Evolutionary conservation across 2,888 invertebrate genomes (phyloP).

Genomic region (Malachius bipustulatus): DNA sequence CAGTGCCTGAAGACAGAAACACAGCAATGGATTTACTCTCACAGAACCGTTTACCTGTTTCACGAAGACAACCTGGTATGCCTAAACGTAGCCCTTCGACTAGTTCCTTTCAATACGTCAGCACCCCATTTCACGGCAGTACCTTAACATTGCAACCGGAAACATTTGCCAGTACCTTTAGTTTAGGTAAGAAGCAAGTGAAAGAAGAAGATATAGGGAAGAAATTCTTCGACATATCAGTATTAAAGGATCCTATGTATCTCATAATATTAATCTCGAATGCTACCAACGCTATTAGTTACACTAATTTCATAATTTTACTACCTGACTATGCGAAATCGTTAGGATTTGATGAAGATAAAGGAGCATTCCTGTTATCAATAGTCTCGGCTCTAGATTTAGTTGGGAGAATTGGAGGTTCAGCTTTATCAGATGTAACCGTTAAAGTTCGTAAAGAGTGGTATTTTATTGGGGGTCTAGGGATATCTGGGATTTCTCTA

Average conservation of each 20-base stretch:
- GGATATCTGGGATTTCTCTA: conserved; percentile 65
- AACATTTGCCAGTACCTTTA: conserved; percentile 67
- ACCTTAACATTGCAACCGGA: conserved; percentile 67
- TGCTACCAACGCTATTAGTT: conserved; percentile 75
- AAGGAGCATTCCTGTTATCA: conserved; percentile 62
- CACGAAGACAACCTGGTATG: conserved; percentile 35
- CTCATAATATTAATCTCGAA: conserved; percentile 73
- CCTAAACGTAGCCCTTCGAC: conserved; percentile 63
- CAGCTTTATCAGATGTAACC: conserved; percentile 67
- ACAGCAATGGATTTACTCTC: conserved; percentile 27
- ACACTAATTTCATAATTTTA: conserved; percentile 74
- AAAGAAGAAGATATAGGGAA: conserved; percentile 34
- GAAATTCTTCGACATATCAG: conserved; percentile 62
- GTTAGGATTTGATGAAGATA: conserved; percentile 56
- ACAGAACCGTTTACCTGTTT: conserved; percentile 25
- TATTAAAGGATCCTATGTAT: conserved; percentile 68
- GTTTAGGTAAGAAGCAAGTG: conserved; percentile 43
- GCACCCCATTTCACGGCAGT: conserved; percentile 77
- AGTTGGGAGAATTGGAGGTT: conserved; percentile 74
- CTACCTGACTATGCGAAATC: conserved; percentile 65
- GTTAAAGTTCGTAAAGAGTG: conserved; percentile 67
- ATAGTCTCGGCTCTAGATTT: conserved; percentile 72
- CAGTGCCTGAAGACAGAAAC: conserved; percentile 51
- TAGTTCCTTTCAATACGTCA: conserved; percentile 73
- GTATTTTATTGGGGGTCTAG: conserved; percentile 69